Base-by-base conservation (phyloP, 2,113 vertebrate genomes). In the Vombatus ursinus region DNA sequence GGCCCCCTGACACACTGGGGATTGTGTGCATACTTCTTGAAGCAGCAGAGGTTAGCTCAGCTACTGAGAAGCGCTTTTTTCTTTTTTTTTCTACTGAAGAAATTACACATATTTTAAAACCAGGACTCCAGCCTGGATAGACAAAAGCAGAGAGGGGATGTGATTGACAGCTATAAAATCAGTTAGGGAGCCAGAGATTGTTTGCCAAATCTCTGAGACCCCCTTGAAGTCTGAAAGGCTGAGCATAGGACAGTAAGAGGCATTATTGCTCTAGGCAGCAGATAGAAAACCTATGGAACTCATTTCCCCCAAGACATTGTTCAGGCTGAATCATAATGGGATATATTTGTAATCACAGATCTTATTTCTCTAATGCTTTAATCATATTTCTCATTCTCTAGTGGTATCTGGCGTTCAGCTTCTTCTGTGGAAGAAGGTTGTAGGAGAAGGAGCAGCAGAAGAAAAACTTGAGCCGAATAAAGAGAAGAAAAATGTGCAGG, bases 21-120 rank as follows among this genome's bases (percentile, higher is more conserved):
- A 50, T 98, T 98, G 93, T 95, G 25, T 51, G 22, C 91, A 93
- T 93, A 90, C 96, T 95, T 98, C 51, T 97, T 98, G 97, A 97
- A 98, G 49, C 50, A 92, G 93, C 52, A 93, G 95, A 97, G 96
- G 0, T 1, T 96, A 19, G 91, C 92, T 95, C 89, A 91, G 94
- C 90, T 96, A 52, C 77, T 96, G 54, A 97, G 90, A 94, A 1
- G 6, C 6, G 47, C 95, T 90, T 95, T 98, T 96, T 16, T 19
- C 95, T 92, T 68, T 95, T 95, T 97, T 93, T 1, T 96, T 96
- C 95, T 91, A 68, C 44, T 53, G 22, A 96, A 97, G 89, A 97
- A 95, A 96, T 97, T 77, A 96, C 51, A 94, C 97, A 89, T 93
- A 61, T 96, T 97, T 93, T 37, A 95, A 97, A 97, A 93, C 96